Base-by-base conservation (phyloP, 2,888 invertebrate genomes). In the Pachliopta kotzebuea region DNA sequence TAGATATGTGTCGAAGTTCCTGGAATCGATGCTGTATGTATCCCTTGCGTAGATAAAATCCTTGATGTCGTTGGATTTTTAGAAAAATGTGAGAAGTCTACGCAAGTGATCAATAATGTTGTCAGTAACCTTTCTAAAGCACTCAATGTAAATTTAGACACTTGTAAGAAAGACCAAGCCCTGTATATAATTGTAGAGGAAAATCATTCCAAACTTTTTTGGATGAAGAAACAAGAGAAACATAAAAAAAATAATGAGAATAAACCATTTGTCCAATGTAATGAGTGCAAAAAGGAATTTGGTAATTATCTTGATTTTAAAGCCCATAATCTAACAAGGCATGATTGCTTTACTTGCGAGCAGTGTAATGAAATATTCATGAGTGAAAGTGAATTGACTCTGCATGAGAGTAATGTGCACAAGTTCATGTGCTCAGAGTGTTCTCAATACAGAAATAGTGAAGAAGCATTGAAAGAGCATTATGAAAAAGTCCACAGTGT, bases 11-110 rank as follows among this genome's bases (percentile, higher is more conserved):
- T 84, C 67, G 80, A 83, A 65, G 76, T 88, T 31, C 73, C 80
- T 26, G 88, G 88, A 0, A 70, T 89, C 50, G 85, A 90, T 69
- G 85, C 83, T 45, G 78, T 88, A 1, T 90, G 90, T 66, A 74
- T 76, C 26, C 70, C 76, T 31, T 90, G 90, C 69, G 78, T 80
- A 0, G 75, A 83, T 18, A 79, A 77, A 69, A 73, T 77, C 18
- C 59, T 86, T 2, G 74, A 81, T 58, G 74, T 76, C 2, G 50
- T 73, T 2, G 79, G 73, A 59, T 87, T 90, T 60, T 69, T 88
- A 8, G 68, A 82, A 54, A 73, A 68, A 37, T 87, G 81, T 68
- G 73, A 78, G 66, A 72, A 69, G 11, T 78, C 85, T 0, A 78
- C 78, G n/a, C 59, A 71, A 60, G 62, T 78, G 50, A 69, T 90